Base-by-base conservation (phyloP, 2,888 invertebrate genomes). In the Cephus sareptanus region DNA sequence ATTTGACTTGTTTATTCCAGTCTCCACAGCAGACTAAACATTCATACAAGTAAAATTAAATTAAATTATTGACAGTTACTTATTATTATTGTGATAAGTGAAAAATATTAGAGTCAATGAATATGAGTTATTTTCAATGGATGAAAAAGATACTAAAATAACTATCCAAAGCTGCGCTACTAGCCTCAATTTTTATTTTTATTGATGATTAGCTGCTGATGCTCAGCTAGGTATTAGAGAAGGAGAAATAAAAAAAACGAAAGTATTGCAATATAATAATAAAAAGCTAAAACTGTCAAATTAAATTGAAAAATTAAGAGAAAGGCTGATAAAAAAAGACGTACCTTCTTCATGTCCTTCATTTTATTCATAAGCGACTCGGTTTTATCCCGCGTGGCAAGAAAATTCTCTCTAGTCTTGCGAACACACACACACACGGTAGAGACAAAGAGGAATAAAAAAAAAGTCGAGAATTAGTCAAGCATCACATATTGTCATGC, bases 331-430 rank as follows among this genome's bases (percentile, higher is more conserved):
- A 79, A 79, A 79, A 56, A 75, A 76, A 78, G 79, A 91, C 93
- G 93, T 93, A 96, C 96, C 94, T 96, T 95, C 91, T 97, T 97
- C 91, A 96, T 96, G 93, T 98, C 98, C 94, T 98, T 96, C 96
- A 99, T 98, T 94, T 98, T 98, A 93, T 97, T 96, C 96, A 98
- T 98, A 91, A 99, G 94, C 89, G 95, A 95, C 92, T 97, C 96
- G 71, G 98, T 97, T 93, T 98, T 97, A 92, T 96, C 96, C 92
- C 96, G 95, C 80, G 97, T 97, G 90, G 96, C 96, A 92, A 96
- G 96, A 94, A 98, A 98, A 93, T 97, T 97, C 92, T 96, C 97
- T 92, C 98, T 94, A 87, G 98, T 97, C 97, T 98, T 94, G 88
- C 92, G 85, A 86, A 88, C 86, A 85, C 85, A 85, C 83, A 87